These are phyloP conservation scores for Echinops telfairi DNA, from an alignment of 2,113 vertebrate genomes.

Conservation along the genomic window DNA sequence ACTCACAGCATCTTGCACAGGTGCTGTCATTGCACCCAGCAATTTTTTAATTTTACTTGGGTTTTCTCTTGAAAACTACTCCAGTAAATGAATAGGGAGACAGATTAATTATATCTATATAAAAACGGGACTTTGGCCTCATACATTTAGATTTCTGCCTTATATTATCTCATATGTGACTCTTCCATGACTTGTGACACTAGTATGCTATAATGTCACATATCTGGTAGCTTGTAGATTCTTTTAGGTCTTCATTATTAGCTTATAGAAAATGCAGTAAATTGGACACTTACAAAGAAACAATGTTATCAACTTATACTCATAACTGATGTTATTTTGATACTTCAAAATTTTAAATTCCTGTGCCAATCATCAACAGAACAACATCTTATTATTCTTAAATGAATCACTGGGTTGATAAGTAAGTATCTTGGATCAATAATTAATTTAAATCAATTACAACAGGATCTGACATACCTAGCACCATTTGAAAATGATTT, in stretches of 20 bases:
- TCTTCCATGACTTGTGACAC: not conserved
- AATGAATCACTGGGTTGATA: not conserved
- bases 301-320: not conserved
- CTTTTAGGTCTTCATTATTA: not conserved
- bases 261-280: slow-evolving; percentile 24
- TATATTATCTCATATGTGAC: slow-evolving; percentile 6
- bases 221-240: slow-evolving; percentile 17
- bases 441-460: slow-evolving; percentile 45
- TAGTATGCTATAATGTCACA: not conserved
- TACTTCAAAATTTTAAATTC: slow-evolving; percentile 26
- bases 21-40: not conserved
- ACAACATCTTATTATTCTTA: slow-evolving; percentile 25
- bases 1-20: slow-evolving; percentile 38
- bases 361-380: not conserved
- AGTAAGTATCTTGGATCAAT: not conserved
- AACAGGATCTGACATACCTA: not conserved
- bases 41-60: slow-evolving; percentile 44
- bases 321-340: slow-evolving; percentile 21
- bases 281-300: not conserved
- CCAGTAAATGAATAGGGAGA: slow-evolving; percentile 8
- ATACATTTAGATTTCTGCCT: slow-evolving; percentile 13
- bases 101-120: slow-evolving; percentile 32
- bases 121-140: not conserved
- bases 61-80: slow-evolving; percentile 1
- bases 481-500: slow-evolving; percentile 54